Percentiles rank a stretch among this genome's conserved stretches.
These are phyloP conservation scores for Fabriciana adippe DNA, from an alignment of 2,888 invertebrate species.

Conservation along the genomic window DNA sequence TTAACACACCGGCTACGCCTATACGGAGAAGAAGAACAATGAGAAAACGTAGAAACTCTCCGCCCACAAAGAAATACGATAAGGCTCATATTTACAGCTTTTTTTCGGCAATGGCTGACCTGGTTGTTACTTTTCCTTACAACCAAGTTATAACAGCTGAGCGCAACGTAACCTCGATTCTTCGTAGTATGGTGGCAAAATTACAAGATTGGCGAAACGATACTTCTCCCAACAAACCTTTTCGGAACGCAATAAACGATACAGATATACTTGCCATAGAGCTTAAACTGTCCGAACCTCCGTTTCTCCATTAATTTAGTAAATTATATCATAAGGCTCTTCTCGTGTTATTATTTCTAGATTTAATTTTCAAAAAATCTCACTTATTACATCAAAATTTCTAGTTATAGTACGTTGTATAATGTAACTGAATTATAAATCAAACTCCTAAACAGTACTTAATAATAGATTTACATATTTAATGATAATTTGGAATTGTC, in stretches of 20 bases:
- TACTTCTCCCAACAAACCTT: neutral
- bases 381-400: too few species aligned
- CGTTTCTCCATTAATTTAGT: neutral
- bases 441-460: too few species aligned
- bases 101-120: slow-evolving; percentile 9
- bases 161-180: neutral
- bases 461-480: too few species aligned
- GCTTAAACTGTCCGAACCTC: neutral
- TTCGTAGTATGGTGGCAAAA: neutral
- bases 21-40: neutral
- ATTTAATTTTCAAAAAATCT: too few species aligned
- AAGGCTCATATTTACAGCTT: slow-evolving; percentile 8
- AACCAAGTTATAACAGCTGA: neutral
- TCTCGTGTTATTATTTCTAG: too few species aligned
- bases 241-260: too few species aligned
- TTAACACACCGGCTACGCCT: neutral
- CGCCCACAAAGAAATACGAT: slow-evolving; percentile 3
- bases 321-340: too few species aligned
- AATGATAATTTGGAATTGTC: too few species aligned
- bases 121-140: slow-evolving; percentile 2
- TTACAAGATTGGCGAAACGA: neutral
- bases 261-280: neutral
- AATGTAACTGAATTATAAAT: too few species aligned
- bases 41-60: slow-evolving; percentile 7
- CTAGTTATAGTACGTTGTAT: too few species aligned